Conservation (phyloP, 1,140 invertebrate species). For the Sycophaga agraensis region DNA sequence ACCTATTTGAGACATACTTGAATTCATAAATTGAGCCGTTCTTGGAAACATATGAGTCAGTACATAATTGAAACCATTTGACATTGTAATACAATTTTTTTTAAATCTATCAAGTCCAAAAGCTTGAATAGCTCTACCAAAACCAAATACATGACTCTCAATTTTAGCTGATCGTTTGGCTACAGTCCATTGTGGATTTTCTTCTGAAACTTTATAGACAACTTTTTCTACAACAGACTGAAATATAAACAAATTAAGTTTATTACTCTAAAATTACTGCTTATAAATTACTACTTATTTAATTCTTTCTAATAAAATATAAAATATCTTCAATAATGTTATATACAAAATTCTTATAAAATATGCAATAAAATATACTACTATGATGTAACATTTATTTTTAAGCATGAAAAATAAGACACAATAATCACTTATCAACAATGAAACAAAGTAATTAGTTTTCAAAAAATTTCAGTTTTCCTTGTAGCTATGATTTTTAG, state of each 20-base stretch:
- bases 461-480: too few species aligned
- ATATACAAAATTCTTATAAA: too few species aligned
- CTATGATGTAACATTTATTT: too few species aligned
- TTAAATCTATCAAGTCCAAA: slow-evolving; percentile 87
- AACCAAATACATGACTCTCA: slow-evolving; percentile 83
- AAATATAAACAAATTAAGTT: slow-evolving; percentile 34
- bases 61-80: slow-evolving; percentile 80
- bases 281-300: neutral
- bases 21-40: slow-evolving; percentile 51
- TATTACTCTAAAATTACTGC: neutral
- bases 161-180: slow-evolving; percentile 81
- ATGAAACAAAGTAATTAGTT: too few species aligned
- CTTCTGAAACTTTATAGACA: slow-evolving; percentile 70
- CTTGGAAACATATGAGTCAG: slow-evolving; percentile 70
- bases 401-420: too few species aligned
- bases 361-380: too few species aligned
- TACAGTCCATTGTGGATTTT: slow-evolving; percentile 73
- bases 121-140: slow-evolving; percentile 81
- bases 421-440: too few species aligned
- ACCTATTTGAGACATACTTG: slow-evolving; percentile 44
- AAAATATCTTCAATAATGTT: too few species aligned
- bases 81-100: slow-evolving; percentile 80
- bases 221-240: slow-evolving; percentile 89
- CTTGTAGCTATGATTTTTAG: too few species aligned
- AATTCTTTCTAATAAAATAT: too few species aligned